A percentile compares a stretch with the other conserved stretches of the same genome.
Conservation (phyloP, 2,113 vertebrate genomes). For the Arvicanthis niloticus region DNA sequence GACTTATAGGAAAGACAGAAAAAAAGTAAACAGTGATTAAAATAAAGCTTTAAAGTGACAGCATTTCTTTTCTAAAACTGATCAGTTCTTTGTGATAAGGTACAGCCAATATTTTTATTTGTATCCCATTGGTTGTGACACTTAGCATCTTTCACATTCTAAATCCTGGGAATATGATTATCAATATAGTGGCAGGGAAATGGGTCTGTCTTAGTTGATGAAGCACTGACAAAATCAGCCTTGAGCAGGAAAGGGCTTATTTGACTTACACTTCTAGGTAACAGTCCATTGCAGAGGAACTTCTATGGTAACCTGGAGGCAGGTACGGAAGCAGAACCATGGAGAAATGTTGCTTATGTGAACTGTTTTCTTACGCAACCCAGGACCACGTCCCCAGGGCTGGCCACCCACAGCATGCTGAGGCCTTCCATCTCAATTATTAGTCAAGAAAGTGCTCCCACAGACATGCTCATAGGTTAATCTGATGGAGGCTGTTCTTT, state of each 20-base stretch:
- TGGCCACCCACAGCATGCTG: background rate
- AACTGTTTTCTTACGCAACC: background rate
- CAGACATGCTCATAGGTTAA: background rate
- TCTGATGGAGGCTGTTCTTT: background rate
- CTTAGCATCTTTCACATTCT: background rate
- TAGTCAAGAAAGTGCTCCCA: background rate
- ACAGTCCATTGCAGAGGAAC: background rate
- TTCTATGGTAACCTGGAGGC: background rate
- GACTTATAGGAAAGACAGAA: background rate
- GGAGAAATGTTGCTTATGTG: background rate
- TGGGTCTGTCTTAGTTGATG: background rate
- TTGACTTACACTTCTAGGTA: background rate
- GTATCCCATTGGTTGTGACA: background rate
- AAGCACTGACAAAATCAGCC: background rate
- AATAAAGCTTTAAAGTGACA: conserved; percentile 1
- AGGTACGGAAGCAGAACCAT: background rate
- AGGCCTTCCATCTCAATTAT: background rate
- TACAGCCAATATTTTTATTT: background rate
- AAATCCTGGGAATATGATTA: background rate
- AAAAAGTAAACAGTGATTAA: background rate
- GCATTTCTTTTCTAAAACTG: conserved; percentile 12
- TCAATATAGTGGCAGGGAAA: background rate
- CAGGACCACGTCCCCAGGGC: background rate
- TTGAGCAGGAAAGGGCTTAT: background rate
- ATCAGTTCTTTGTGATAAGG: conserved; percentile 40